Evolutionary conservation across 2,888 invertebrate genomes (phyloP).

Genomic region (Cryptus viduatorius): DNA sequence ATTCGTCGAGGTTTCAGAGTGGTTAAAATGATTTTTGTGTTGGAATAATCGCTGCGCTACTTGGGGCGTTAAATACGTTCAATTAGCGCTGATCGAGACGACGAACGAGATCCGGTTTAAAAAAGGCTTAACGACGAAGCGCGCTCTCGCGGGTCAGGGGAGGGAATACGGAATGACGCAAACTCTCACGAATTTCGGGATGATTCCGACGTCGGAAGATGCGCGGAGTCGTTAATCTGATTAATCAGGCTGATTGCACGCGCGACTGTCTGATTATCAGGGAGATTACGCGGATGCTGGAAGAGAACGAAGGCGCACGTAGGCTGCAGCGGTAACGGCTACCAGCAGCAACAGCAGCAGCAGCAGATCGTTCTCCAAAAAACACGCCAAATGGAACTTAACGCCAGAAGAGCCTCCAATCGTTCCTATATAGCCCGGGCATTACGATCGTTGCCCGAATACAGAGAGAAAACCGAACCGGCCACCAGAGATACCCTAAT

Average conservation of each 20-base stretch:
- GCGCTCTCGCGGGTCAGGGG: background rate
- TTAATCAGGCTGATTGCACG: conserved; percentile 66
- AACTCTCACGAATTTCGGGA: conserved; percentile 44
- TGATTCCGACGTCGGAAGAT: conserved; percentile 18
- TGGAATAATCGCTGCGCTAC: conserved; percentile 29
- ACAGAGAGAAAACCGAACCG: background rate
- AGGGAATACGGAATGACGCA: conserved; percentile 27
- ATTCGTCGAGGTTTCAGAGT: background rate
- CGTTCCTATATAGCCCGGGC: conserved; percentile 14
- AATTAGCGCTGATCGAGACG: conserved; percentile 47
- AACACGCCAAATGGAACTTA: conserved; percentile 66
- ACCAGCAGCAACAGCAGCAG: conserved; percentile 15
- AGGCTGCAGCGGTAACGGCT: too few species aligned
- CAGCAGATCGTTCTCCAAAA: conserved; percentile 39
- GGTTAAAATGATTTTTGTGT: conserved; percentile 50
- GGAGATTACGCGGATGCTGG: conserved; percentile 58
- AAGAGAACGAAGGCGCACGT: conserved; percentile 28
- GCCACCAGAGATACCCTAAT: conserved; percentile 62
- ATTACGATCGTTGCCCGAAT: background rate
- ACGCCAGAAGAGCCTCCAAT: conserved; percentile 40
- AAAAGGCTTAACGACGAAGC: conserved; percentile 21
- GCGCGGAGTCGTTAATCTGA: conserved; percentile 63
- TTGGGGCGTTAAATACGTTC: conserved; percentile 49
- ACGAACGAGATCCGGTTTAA: background rate
- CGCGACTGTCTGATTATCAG: conserved; percentile 59